Percentiles rank a stretch among this genome's conserved stretches.
These are phyloP conservation scores for Pediacus dermestoides DNA, from an alignment of 2,888 invertebrate species.

Conservation along the genomic window DNA sequence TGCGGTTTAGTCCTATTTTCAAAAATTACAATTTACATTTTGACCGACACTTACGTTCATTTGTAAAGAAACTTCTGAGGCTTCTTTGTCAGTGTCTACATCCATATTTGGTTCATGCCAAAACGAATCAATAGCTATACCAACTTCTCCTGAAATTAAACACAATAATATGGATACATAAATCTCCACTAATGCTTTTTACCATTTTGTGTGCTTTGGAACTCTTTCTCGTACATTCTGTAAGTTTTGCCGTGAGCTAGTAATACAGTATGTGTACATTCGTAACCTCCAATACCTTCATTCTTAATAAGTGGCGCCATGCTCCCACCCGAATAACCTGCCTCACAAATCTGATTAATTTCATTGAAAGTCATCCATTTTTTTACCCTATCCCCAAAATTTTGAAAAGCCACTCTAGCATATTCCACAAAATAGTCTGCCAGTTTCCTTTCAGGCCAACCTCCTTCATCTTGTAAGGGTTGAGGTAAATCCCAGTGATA, in stretches of 20 bases:
- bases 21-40: no score
- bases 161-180: constrained; percentile 38
- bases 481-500: constrained; percentile 44
- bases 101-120: constrained; percentile 61
- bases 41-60: constrained; percentile 3
- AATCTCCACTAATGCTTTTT: constrained; percentile 1
- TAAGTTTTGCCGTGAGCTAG: constrained; percentile 11
- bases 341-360: constrained; percentile 29
- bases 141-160: constrained; percentile 38
- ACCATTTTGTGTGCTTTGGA: constrained; percentile 2
- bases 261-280: constrained; percentile 9
- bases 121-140: constrained; percentile 49
- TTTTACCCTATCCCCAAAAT: constrained; percentile 30
- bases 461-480: constrained; percentile 49
- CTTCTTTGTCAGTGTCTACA: constrained; percentile 53
- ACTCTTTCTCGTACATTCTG: constrained; percentile 6
- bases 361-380: constrained; percentile 54
- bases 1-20: no score
- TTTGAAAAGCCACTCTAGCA: constrained; percentile 9
- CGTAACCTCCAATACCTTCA: constrained; percentile 8
- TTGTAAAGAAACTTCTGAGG: constrained; percentile 33
- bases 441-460: constrained; percentile 50
- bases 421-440: constrained; percentile 9
- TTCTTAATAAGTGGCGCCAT: constrained; percentile 7
- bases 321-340: constrained; percentile 9